A percentile compares a stretch with the other conserved stretches of the same genome.
Conservation (phyloP, 1,140 invertebrate species). For the Schmidtea mediterranea region DNA sequence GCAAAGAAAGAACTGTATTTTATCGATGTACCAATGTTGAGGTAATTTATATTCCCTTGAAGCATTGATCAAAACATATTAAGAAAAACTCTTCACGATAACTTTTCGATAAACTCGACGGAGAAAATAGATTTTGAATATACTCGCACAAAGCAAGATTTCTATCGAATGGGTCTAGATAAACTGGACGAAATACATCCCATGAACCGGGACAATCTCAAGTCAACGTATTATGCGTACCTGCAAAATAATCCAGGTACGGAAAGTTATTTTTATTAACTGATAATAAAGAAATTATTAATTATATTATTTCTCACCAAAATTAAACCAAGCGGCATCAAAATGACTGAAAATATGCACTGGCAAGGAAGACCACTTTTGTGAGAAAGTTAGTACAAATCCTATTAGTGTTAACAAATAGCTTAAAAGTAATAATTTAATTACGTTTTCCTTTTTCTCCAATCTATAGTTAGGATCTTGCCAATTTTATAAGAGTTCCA, state of each 20-base stretch:
- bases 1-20: slow-evolving; percentile 12
- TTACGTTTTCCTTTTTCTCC: too few species aligned
- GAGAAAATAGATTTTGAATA: slow-evolving; percentile 17
- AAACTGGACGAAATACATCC: slow-evolving; percentile 16
- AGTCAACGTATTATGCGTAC: slow-evolving; percentile 19
- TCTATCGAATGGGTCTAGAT: slow-evolving; percentile 21
- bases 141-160: slow-evolving; percentile 18
- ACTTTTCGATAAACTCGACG: slow-evolving; percentile 14
- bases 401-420: too few species aligned
- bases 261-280: too few species aligned
- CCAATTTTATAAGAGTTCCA: too few species aligned
- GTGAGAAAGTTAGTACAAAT: too few species aligned
- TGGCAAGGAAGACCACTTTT: too few species aligned
- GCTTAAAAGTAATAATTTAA: too few species aligned
- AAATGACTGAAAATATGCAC: too few species aligned
- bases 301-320: too few species aligned
- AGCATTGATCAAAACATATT: neutral
- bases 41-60: slow-evolving; percentile 11
- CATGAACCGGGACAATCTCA: slow-evolving; percentile 15
- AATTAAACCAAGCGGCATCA: too few species aligned
- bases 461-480: too few species aligned
- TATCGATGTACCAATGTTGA: slow-evolving; percentile 15
- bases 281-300: too few species aligned
- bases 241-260: slow-evolving; percentile 10
- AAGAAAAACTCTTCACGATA: slow-evolving; percentile 16